Evolutionary conservation across 2,797 vertebrate species (phyloP), one percentile per base, ranked within the genome.

Genomic region (Neoniphon sammara): DNA sequence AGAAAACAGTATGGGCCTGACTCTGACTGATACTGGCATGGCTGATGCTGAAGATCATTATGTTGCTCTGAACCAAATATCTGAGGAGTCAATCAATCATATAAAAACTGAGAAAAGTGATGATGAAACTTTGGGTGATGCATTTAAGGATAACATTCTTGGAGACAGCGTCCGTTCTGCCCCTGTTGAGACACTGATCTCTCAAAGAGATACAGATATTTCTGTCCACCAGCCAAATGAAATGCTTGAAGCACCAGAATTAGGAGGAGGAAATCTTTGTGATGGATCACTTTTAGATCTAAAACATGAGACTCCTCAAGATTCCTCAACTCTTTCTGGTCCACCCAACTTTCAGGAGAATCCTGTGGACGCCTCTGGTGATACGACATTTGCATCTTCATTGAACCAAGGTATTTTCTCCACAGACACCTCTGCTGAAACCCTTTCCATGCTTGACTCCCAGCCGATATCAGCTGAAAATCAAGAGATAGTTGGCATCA

Each of bases 261-360:
- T 53, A 20, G 67, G 0, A 52, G 72, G 31, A 39, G 34, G 1
- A 52, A 53, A 18, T 18, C 0, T 55, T 52, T 30, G 1, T 9
- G 44, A 30, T 10, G 79, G 63, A 60, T 25, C 5, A 0, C 23
- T 82, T 79, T 62, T 82, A 30, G 59, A 85, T 55, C 44, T 84
- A 36, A 71, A 9, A 50, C 58, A 20, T 21, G 70, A 81, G 15
- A 11, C 12, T 70, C 56, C 21, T 44, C 44, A 36, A 47, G 59
- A 72, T n/a, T 59, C 55, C 5, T 31, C 64, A 1, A 21, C 81
- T 70, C 50, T 56, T 15, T 88, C 82, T 70, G 63, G 59, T 80
- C 60, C 55, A 2, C 46, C 56, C 0, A 47, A 80, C 42, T n/a
- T 83, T 67, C 63, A 78, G 20, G 74, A 74, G 27, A 74, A 72